These are phyloP conservation scores for Actinia tenebrosa DNA, from an alignment of 64 coral and sea anemone species.

Conservation along the genomic window DNA sequence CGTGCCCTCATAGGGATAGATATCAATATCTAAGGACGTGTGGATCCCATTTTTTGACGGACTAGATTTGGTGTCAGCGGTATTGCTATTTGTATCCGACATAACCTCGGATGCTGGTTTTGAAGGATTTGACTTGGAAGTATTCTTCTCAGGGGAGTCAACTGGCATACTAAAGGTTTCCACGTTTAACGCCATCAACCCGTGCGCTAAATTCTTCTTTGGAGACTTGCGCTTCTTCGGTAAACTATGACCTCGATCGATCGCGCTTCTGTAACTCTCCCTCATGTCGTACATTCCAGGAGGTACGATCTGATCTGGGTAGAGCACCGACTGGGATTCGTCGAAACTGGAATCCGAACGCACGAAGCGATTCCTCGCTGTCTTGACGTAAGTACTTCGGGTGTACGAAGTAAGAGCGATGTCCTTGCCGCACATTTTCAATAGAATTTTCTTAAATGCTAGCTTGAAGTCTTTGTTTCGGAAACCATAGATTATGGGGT, in stretches of 20 bases:
- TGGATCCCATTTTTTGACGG: neutral
- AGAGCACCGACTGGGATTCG: constrained; percentile 65
- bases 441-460: constrained; percentile 74
- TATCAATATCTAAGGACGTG: neutral
- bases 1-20: constrained; percentile 1
- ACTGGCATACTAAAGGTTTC: constrained; percentile 25
- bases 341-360: constrained; percentile 71
- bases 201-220: constrained; percentile 31
- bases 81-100: neutral
- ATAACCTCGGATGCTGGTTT: neutral
- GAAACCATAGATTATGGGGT: constrained; percentile 72
- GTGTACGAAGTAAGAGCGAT: constrained; percentile 42
- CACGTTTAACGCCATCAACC: constrained; percentile 40
- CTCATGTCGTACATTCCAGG: constrained; percentile 51
- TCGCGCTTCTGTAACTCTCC: constrained; percentile 66
- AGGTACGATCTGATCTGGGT: constrained; percentile 7
- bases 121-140: neutral
- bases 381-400: constrained; percentile 39
- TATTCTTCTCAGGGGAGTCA: neutral
- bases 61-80: constrained; percentile 3
- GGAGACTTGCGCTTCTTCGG: constrained; percentile 24
- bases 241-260: constrained; percentile 44
- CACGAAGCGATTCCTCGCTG: constrained; percentile 7
- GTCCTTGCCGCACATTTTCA: constrained; percentile 50
- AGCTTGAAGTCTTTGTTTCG: constrained; percentile 72